A percentile compares a stretch with the other conserved stretches of the same genome.
Evolutionary conservation across 1,140 invertebrate species (phyloP).

Genomic region (Diorhabda carinulata): DNA sequence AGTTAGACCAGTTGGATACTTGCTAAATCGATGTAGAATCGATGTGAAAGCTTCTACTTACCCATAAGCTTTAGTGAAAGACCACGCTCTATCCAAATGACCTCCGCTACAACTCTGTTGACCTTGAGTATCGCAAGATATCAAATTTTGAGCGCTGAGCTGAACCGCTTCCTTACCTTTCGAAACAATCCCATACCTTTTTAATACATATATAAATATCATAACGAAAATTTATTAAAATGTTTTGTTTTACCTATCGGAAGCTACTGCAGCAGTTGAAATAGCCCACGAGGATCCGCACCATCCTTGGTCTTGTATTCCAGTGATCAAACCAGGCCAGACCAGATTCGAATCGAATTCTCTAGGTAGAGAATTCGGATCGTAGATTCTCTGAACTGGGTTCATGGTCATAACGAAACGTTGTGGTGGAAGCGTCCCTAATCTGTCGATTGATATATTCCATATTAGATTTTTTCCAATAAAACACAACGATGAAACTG

Average conservation of each 20-base stretch:
- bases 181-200: conserved; percentile 74
- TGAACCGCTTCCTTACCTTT: conserved; percentile 65
- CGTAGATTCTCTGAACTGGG: conserved; percentile 60
- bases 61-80: conserved; percentile 79
- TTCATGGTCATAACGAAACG: conserved; percentile 65
- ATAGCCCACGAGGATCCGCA: conserved; percentile 92
- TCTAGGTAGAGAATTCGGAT: conserved; percentile 55
- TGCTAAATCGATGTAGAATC: too few relatives aligned
- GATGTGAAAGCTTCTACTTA: conserved; percentile 45
- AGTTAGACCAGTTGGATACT: too few relatives aligned
- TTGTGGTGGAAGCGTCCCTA: conserved; percentile 57
- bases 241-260: conserved; percentile 56
- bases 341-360: conserved; percentile 70
- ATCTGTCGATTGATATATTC: conserved; percentile 19
- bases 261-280: conserved; percentile 75
- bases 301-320: conserved; percentile 83
- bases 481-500: not conserved
- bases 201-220: not conserved
- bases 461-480: not conserved
- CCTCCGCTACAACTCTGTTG: conserved; percentile 83
- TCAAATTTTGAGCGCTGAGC: conserved; percentile 77
- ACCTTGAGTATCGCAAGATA: conserved; percentile 76
- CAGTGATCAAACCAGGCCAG: conserved; percentile 71
- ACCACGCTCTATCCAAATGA: conserved; percentile 86
- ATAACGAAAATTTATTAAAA: not conserved